phyloP scores from a whole-genome alignment of 37 sponge, comb jelly and placozoan genomes.

The Beroe forskalii region DNA sequence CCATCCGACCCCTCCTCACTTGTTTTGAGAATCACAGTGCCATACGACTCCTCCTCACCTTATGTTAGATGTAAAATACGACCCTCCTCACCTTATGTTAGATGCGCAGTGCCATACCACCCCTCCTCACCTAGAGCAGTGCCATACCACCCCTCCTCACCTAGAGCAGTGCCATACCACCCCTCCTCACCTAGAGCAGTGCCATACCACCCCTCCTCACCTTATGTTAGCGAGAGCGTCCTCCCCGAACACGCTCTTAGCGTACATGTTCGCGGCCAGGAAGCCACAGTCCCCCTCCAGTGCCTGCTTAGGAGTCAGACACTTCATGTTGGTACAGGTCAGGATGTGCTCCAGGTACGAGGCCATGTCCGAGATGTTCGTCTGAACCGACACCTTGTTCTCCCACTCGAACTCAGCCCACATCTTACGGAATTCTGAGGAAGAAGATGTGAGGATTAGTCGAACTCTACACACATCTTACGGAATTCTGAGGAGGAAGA shows the following conservation, averaged over 20 bases:
- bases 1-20: no score
- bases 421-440: slow-evolving; percentile 93
- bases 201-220: slow-evolving; percentile 83
- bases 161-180: slow-evolving; percentile 90
- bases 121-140: slow-evolving; percentile 77
- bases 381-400: slow-evolving; percentile 92
- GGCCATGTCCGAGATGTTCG: slow-evolving; percentile 81
- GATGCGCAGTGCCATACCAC: slow-evolving; percentile 94
- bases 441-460: slow-evolving; percentile 84
- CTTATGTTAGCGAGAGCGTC: slow-evolving; percentile 96
- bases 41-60: no score
- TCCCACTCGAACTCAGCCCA: slow-evolving; percentile 99
- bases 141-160: no score
- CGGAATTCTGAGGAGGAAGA: slow-evolving; percentile 92
- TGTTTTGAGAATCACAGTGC: no score
- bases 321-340: slow-evolving; percentile 90
- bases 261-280: slow-evolving; percentile 97
- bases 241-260: slow-evolving; percentile 95
- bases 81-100: slow-evolving; percentile 80
- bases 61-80: no score
- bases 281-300: slow-evolving; percentile 95
- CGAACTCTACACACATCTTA: slow-evolving; percentile 99
- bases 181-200: slow-evolving; percentile 86
- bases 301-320: slow-evolving; percentile 95
- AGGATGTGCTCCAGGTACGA: slow-evolving; percentile 86